Percentiles rank a stretch among this genome's conserved stretches.
phyloP scores from a whole-genome alignment of 2,888 invertebrate species.

The Carpatolechia fugitivella region DNA sequence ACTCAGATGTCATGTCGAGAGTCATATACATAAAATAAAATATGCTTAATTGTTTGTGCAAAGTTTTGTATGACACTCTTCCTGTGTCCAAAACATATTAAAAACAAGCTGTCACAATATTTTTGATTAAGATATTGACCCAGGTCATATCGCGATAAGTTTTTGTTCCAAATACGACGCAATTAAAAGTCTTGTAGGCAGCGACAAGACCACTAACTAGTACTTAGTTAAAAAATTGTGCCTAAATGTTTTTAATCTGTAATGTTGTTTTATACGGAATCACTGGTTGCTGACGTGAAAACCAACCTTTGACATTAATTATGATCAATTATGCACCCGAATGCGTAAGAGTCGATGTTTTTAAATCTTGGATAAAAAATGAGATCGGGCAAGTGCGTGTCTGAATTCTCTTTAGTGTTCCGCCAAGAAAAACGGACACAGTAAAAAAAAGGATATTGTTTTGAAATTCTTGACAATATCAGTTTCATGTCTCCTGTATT shows the following conservation, averaged over 20 bases:
- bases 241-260: neutral
- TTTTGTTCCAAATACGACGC: neutral
- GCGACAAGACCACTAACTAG: neutral
- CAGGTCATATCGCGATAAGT: no score
- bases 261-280: no score
- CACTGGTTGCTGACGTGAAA: neutral
- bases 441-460: no score
- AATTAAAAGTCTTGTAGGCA: neutral
- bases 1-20: no score
- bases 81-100: neutral
- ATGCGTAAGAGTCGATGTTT: neutral
- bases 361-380: neutral
- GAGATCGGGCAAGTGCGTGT: neutral
- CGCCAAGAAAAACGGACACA: no score
- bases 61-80: no score
- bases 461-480: no score
- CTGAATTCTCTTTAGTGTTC: no score
- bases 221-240: no score
- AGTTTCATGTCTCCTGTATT: no score
- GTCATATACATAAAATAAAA: no score
- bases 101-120: neutral
- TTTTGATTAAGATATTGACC: neutral
- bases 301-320: neutral
- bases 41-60: no score
- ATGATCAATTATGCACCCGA: neutral